These are phyloP conservation scores for Microtus oregoni DNA, from an alignment of 2,113 vertebrate species.

Conservation along the genomic window DNA sequence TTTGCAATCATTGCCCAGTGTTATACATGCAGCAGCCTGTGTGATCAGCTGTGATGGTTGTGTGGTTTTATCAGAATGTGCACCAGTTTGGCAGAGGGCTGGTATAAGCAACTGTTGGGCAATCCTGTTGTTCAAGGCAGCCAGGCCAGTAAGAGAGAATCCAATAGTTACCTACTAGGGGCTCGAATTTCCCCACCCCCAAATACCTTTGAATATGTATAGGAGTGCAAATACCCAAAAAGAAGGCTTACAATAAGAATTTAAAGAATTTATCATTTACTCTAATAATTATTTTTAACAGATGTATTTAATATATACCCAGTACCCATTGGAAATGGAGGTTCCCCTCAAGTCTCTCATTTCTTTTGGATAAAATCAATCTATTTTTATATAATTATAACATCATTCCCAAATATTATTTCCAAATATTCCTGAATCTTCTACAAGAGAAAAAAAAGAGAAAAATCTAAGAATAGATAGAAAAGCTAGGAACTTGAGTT, in stretches of 20 bases:
- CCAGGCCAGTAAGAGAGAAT: background rate
- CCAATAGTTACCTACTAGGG: background rate
- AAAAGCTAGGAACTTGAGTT: background rate
- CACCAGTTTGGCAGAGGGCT: background rate
- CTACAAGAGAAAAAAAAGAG: background rate
- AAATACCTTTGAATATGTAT: background rate
- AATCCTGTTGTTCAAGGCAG: background rate
- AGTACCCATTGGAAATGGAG: background rate
- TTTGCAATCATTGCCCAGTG: background rate
- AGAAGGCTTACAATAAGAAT: background rate
- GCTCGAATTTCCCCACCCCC: accelerated
- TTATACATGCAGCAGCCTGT: background rate
- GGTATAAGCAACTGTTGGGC: background rate
- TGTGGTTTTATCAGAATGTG: background rate
- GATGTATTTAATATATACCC: background rate
- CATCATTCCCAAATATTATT: background rate
- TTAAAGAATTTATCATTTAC: background rate
- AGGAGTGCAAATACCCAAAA: background rate
- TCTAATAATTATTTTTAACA: background rate
- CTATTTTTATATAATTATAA: no score
- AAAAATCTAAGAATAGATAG: background rate
- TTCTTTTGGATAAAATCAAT: background rate
- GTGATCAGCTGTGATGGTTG: background rate
- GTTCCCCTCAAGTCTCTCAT: background rate
- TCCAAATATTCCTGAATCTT: background rate